These are phyloP conservation scores for Bungarus multicinctus DNA, from an alignment of 2,113 vertebrate species.

Conservation along the genomic window DNA sequence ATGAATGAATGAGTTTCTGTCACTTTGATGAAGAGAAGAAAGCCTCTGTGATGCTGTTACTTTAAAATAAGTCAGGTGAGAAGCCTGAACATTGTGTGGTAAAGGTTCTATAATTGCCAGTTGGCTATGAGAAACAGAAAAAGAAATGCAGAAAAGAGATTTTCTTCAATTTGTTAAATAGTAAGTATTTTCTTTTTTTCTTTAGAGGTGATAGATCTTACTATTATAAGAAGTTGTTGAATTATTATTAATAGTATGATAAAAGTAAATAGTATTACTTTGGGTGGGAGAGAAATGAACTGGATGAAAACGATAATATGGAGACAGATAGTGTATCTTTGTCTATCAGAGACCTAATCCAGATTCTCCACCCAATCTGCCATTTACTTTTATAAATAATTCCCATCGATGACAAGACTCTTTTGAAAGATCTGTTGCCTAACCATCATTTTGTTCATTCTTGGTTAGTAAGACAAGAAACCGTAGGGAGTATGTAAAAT, in stretches of 20 bases:
- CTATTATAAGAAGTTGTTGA: neutral
- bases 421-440: neutral
- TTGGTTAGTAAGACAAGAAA: neutral
- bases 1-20: neutral
- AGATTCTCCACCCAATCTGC: neutral
- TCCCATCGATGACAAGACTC: neutral
- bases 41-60: neutral
- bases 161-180: neutral
- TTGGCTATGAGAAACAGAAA: neutral
- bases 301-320: neutral
- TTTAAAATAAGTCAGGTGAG: neutral
- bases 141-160: neutral
- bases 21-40: neutral
- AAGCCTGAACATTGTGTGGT: slow-evolving; percentile 2
- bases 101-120: slow-evolving; percentile 10
- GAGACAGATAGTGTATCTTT: neutral
- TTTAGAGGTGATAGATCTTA: neutral
- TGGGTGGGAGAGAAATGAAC: neutral
- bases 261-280: neutral
- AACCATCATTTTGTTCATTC: neutral
- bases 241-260: neutral
- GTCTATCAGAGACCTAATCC: neutral
- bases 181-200: neutral
- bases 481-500: neutral
- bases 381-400: neutral